These are phyloP conservation scores for Lemur catta DNA, from an alignment of 2,797 vertebrate species.

Conservation along the genomic window DNA sequence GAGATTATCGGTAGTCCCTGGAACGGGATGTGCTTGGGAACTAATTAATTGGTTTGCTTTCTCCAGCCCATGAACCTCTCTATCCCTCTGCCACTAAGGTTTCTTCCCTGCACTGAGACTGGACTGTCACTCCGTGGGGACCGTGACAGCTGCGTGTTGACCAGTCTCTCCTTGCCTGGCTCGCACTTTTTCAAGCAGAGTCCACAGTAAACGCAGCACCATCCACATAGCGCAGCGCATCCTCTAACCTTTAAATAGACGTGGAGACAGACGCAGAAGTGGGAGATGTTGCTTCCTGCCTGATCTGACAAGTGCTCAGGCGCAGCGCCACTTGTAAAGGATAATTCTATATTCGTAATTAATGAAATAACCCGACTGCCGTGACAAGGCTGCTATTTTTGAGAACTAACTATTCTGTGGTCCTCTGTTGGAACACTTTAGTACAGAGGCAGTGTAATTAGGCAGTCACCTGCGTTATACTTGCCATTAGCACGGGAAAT, in stretches of 20 bases:
- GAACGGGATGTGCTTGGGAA: neutral
- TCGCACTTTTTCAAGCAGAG: neutral
- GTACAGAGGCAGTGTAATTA: neutral
- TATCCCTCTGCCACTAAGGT: neutral
- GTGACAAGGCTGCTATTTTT: constrained; percentile 16
- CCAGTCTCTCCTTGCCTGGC: neutral
- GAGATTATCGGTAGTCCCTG: neutral
- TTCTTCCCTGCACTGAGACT: neutral
- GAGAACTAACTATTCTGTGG: neutral
- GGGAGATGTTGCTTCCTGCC: neutral
- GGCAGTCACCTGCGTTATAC: neutral
- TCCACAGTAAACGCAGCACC: neutral
- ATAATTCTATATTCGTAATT: neutral
- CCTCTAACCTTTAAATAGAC: neutral
- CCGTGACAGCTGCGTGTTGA: neutral
- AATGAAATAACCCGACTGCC: neutral
- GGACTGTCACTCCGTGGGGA: neutral
- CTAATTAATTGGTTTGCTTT: neutral
- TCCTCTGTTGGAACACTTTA: neutral
- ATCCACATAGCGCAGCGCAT: accelerated
- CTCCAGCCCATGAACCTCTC: neutral
- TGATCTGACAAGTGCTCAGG: neutral
- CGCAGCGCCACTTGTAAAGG: neutral
- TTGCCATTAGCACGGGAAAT: neutral
- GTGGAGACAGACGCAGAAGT: neutral